A percentile compares a stretch with the other conserved stretches of the same genome.
phyloP scores from a whole-genome alignment of 2,797 vertebrate genomes.

The Cryptoblepharus egeriae region DNA sequence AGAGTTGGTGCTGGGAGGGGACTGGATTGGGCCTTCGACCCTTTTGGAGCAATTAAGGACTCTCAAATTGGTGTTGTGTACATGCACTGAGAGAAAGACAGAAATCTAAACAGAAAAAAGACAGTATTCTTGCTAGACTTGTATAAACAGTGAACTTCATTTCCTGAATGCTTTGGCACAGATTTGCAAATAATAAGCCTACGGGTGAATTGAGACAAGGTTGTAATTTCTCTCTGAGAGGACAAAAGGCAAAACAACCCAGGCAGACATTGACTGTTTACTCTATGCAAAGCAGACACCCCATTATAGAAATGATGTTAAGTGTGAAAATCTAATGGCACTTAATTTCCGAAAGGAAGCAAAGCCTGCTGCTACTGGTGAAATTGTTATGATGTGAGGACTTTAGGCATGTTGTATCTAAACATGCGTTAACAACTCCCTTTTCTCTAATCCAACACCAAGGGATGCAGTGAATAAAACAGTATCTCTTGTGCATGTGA shows the following conservation, averaged over 20 bases:
- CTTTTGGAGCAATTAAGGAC: too few relatives aligned
- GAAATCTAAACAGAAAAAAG: neutral
- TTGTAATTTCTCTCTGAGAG: constrained; percentile 4
- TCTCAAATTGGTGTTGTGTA: neutral
- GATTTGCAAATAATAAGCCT: neutral
- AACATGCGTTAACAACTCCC: constrained; percentile 68
- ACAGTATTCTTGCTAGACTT: neutral
- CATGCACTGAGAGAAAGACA: rapidly evolving
- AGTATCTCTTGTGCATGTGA: neutral
- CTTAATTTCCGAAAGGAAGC: constrained; percentile 62
- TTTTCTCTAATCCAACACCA: constrained; percentile 27
- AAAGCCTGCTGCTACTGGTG: constrained; percentile 53
- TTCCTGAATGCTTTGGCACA: constrained; percentile 1
- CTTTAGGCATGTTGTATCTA: constrained; percentile 58
- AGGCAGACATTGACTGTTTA: constrained; percentile 28
- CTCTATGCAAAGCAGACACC: neutral
- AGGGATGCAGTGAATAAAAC: constrained; percentile 42
- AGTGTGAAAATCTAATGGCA: constrained; percentile 65
- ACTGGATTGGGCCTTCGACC: too few relatives aligned
- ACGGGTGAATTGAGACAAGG: neutral
- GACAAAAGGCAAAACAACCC: neutral
- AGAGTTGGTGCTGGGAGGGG: too few relatives aligned
- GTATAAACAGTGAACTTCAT: constrained; percentile 12
- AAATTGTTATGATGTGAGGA: constrained; percentile 62
- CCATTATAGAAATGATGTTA: constrained; percentile 54